A percentile compares a stretch with the other conserved stretches of the same genome.
Conservation (phyloP, 2,113 vertebrate genomes). For the Azemiops feae region DNA sequence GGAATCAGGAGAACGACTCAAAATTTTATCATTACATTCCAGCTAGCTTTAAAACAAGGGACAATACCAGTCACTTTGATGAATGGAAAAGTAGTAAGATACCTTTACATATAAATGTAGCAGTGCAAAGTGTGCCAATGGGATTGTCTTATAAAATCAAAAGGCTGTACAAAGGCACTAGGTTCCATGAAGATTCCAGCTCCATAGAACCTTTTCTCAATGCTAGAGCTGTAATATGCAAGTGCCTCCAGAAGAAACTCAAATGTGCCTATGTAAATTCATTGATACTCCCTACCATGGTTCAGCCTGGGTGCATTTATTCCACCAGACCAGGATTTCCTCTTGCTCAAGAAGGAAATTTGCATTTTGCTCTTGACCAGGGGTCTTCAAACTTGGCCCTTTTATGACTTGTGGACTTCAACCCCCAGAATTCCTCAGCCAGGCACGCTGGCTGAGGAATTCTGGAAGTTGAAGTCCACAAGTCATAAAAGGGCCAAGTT, state of each 20-base stretch:
- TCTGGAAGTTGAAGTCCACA: no score
- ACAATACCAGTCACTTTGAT: background rate
- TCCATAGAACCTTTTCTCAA: background rate
- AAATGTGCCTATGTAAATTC: background rate
- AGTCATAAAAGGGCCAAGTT: no score
- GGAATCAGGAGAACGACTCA: background rate
- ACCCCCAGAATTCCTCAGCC: no score
- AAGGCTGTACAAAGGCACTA: background rate
- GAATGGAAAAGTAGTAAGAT: background rate
- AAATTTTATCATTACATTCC: background rate
- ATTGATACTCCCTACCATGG: background rate
- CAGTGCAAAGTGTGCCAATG: background rate
- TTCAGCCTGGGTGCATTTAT: background rate
- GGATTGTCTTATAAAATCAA: background rate
- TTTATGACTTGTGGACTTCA: no score
- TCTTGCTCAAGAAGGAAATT: background rate
- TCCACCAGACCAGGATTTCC: background rate
- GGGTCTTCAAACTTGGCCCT: no score
- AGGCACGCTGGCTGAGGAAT: no score
- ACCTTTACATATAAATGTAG: background rate
- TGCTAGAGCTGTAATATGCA: background rate
- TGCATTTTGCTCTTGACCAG: background rate
- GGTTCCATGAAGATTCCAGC: background rate
- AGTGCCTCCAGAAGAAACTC: background rate
- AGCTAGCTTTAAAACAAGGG: background rate